Conservation (phyloP, 2,113 vertebrate genomes). For the Hemichromis elongatus region DNA sequence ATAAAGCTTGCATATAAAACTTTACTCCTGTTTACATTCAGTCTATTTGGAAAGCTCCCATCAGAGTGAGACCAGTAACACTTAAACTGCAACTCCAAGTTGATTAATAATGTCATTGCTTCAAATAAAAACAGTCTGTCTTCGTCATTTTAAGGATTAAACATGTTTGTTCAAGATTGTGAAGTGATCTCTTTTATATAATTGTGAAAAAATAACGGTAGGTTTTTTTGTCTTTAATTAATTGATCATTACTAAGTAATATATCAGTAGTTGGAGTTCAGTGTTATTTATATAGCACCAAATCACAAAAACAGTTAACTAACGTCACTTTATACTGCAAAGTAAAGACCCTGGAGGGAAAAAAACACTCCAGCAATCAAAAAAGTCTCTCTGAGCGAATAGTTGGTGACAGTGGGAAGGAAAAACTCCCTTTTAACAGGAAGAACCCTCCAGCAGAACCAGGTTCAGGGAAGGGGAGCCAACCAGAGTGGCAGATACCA, state of each 20-base stretch:
- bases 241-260: neutral
- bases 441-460: neutral
- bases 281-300: neutral
- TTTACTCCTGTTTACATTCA: neutral
- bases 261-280: neutral
- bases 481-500: neutral
- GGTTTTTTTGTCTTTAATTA: neutral
- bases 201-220: neutral
- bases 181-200: neutral
- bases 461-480: neutral
- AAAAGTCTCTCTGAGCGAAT: neutral
- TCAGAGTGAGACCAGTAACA: neutral
- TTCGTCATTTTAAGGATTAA: neutral
- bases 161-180: neutral
- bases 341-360: neutral
- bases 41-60: neutral
- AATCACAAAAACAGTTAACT: neutral
- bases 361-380: neutral
- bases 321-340: fast-evolving
- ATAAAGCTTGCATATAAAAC: neutral
- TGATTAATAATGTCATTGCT: neutral
- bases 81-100: neutral
- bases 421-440: neutral
- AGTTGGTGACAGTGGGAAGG: neutral
- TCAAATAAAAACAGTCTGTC: neutral